Evolutionary conservation across 2,113 vertebrate species (phyloP).

Genomic region (Sebastes schlegelii): DNA sequence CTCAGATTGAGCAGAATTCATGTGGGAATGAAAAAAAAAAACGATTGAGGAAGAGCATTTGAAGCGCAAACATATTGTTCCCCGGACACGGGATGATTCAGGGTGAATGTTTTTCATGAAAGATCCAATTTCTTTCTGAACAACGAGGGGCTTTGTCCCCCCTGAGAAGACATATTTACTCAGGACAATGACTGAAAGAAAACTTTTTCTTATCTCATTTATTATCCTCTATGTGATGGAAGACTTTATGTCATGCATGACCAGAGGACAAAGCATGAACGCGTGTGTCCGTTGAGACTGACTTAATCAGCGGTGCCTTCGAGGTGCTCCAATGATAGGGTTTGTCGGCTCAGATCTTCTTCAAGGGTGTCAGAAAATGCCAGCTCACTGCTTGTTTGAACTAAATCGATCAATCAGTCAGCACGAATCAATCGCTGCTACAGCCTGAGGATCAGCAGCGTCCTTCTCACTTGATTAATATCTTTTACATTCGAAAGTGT

Average conservation of each 20-base stretch:
- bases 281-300: not conserved
- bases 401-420: conserved; percentile 66
- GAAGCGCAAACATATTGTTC: conserved; percentile 29
- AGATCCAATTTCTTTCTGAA: conserved; percentile 45
- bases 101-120: conserved; percentile 35
- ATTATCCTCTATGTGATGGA: not conserved
- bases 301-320: conserved; percentile 41
- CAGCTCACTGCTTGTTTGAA: conserved; percentile 54
- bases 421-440: conserved; percentile 45
- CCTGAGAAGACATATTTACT: conserved; percentile 24
- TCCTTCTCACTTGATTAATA: conserved; percentile 48
- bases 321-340: conserved; percentile 30
- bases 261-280: not conserved
- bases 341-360: conserved; percentile 49
- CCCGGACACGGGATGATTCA: conserved; percentile 3
- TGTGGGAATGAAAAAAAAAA: conserved; percentile 10
- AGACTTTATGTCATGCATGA: conserved; percentile 12
- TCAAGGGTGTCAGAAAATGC: conserved; percentile 61
- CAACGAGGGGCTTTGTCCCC: not conserved
- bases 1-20: conserved; percentile 1
- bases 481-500: conserved; percentile 24
- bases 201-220: conserved; percentile 3
- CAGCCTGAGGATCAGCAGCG: conserved; percentile 27
- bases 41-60: conserved; percentile 28
- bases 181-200: conserved; percentile 29